Evolutionary conservation across 2,113 vertebrate genomes (phyloP).

Genomic region (Perognathus longimembris): DNA sequence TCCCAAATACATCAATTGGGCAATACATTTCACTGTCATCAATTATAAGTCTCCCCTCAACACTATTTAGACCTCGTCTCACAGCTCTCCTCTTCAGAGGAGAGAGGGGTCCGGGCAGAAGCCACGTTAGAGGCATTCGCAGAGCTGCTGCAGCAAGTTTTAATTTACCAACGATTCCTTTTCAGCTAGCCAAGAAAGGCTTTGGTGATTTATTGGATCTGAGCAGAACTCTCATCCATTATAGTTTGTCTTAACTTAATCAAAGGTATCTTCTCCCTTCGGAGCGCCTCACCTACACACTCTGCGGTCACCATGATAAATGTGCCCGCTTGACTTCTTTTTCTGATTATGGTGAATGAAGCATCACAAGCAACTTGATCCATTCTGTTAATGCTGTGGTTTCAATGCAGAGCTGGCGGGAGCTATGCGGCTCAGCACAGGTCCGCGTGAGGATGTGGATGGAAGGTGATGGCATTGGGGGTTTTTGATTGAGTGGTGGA

Average conservation of each 20-base stretch:
- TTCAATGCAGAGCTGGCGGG: background rate
- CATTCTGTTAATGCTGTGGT: slow-evolving; percentile 62
- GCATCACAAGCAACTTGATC: slow-evolving; percentile 67
- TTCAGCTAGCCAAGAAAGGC: slow-evolving; percentile 63
- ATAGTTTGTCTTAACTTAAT: slow-evolving; percentile 80
- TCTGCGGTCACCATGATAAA: slow-evolving; percentile 78
- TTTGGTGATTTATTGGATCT: slow-evolving; percentile 76
- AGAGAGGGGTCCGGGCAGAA: too few species aligned
- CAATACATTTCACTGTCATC: background rate
- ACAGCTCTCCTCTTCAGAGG: too few species aligned
- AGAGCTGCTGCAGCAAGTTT: slow-evolving; percentile 48
- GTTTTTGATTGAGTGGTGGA: slow-evolving; percentile 43
- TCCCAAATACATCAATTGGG: background rate
- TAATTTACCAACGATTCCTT: slow-evolving; percentile 76
- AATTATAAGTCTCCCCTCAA: slow-evolving; percentile 11
- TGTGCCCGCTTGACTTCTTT: slow-evolving; percentile 72
- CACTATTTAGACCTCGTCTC: too few species aligned
- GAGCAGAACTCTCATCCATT: slow-evolving; percentile 78
- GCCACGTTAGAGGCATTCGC: slow-evolving; percentile 25
- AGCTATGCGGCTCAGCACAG: background rate
- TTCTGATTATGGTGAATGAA: slow-evolving; percentile 80
- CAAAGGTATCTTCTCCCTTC: slow-evolving; percentile 77
- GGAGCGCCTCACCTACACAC: slow-evolving; percentile 68
- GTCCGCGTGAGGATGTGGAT: background rate
- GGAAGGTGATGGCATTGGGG: background rate